Evolutionary conservation across 1,140 invertebrate genomes (phyloP), one percentile per base, ranked within the genome.

Genomic region (Semibalanus balanoides): DNA sequence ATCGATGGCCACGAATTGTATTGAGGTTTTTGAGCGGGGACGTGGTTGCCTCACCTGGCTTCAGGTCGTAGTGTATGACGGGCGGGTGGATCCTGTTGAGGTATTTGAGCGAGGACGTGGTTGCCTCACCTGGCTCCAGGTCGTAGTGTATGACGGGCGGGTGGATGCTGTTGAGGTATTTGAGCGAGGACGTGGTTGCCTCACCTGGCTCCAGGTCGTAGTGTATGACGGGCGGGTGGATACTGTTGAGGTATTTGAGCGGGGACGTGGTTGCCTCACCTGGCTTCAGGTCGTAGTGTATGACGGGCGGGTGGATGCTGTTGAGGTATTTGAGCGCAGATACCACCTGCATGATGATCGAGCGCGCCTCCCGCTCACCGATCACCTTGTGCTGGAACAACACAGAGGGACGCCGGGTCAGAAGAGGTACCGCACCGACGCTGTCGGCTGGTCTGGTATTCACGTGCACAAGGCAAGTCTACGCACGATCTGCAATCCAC

Each of bases 121-220:
- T n/a, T n/a, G n/a, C 1, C 51, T 83, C 83, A 91, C 91, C 97
- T 81, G 97, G 97, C 86, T 99, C 99, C 81, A 99, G 88, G 87
- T 99, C 97, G 84, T 99, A 99, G 85, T 99, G 97, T 85, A 99
- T 99, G 81, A 99, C 95, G 80, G 97, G 97, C 81, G 96, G 96
- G 87, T 98, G 98, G 85, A 99, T 98, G 89, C 99, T 96, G 88
- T 98, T 98, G 86, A 99, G 90, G 89, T 99, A 99, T 87, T 97
- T 97, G 79, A 99, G 89, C 81, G 97, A 17, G 35, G 35, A 17
- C 5, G 35, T 5, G 35, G 17, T 5, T 22, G 14, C 1, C 51
- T 83, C 83, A 91, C 91, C 97, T 81, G 97, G 97, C 86, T 99
- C 99, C 81, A 99, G 88, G 87, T 99, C 97, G 84, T 99, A 99